Evolutionary conservation across 2,888 invertebrate genomes (phyloP).

Genomic region (Aspidapion aeneum): DNA sequence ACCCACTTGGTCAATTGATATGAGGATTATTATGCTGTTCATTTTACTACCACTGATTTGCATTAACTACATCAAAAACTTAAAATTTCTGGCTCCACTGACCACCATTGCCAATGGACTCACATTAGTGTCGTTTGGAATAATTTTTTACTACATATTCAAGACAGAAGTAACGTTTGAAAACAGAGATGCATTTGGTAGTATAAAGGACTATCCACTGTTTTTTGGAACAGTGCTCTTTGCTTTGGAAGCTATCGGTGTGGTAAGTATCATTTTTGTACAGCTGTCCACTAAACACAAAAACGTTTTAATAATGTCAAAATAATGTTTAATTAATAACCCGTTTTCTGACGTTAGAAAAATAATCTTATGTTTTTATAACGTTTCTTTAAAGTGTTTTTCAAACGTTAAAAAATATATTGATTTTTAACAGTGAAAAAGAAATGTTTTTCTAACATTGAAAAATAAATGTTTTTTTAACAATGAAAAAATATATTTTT

Average conservation of each 20-base stretch:
- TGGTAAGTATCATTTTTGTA: constrained; percentile 60
- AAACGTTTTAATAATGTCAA: too few species aligned
- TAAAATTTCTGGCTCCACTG: constrained; percentile 79
- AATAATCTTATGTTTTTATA: too few species aligned
- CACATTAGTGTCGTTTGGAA: constrained; percentile 70
- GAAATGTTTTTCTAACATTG: too few species aligned
- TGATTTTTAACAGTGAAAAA: too few species aligned
- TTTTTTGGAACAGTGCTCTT: constrained; percentile 91
- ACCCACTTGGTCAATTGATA: constrained; percentile 48
- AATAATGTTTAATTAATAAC: too few species aligned
- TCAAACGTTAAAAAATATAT: too few species aligned
- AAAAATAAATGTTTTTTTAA: too few species aligned
- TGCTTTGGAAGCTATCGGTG: constrained; percentile 80
- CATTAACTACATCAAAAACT: constrained; percentile 69
- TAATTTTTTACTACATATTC: constrained; percentile 70
- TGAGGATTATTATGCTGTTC: constrained; percentile 67
- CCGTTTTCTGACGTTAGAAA: too few species aligned
- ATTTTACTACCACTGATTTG: constrained; percentile 67
- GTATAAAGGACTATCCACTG: constrained; percentile 61
- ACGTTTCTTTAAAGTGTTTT: too few species aligned
- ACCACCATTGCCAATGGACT: constrained; percentile 79
- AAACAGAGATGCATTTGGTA: constrained; percentile 50
- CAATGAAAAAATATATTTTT: too few species aligned
- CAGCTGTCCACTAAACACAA: too few species aligned
- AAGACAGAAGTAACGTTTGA: constrained; percentile 57